A percentile compares a stretch with the other conserved stretches of the same genome.
These are phyloP conservation scores for Rachycentron canadum DNA, from an alignment of 2,797 vertebrate genomes.

Conservation along the genomic window DNA sequence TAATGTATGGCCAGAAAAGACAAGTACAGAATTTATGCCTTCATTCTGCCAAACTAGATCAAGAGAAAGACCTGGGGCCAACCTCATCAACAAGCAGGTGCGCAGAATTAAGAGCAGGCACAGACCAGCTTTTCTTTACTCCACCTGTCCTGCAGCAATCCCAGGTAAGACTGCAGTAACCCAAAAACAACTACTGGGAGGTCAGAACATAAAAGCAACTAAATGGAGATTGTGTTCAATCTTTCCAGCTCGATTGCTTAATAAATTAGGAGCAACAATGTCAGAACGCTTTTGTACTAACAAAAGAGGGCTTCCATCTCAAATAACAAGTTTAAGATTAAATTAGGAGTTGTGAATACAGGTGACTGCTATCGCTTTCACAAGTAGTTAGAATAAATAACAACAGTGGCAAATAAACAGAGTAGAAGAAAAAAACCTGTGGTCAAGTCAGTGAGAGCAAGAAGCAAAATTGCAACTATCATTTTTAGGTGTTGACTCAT, in stretches of 20 bases:
- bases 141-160: slow-evolving; percentile 29
- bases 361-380: background rate
- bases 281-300: background rate
- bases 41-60: slow-evolving; percentile 4
- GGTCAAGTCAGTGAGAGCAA: background rate
- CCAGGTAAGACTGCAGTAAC: background rate
- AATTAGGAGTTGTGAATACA: background rate
- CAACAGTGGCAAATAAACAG: background rate
- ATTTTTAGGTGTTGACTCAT: background rate
- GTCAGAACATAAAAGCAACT: slow-evolving; percentile 5
- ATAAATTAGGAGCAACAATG: background rate
- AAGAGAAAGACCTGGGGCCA: slow-evolving; percentile 23
- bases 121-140: slow-evolving; percentile 34
- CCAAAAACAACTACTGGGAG: slow-evolving; percentile 7
- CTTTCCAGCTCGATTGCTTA: background rate
- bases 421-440: background rate
- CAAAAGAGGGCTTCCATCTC: background rate
- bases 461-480: background rate
- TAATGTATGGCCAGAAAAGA: background rate
- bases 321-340: background rate
- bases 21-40: background rate
- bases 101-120: slow-evolving; percentile 45
- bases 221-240: background rate
- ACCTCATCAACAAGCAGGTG: slow-evolving; percentile 11
- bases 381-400: background rate